Base-by-base conservation (phyloP, 2,113 vertebrate species). In the Butorides virescens region DNA sequence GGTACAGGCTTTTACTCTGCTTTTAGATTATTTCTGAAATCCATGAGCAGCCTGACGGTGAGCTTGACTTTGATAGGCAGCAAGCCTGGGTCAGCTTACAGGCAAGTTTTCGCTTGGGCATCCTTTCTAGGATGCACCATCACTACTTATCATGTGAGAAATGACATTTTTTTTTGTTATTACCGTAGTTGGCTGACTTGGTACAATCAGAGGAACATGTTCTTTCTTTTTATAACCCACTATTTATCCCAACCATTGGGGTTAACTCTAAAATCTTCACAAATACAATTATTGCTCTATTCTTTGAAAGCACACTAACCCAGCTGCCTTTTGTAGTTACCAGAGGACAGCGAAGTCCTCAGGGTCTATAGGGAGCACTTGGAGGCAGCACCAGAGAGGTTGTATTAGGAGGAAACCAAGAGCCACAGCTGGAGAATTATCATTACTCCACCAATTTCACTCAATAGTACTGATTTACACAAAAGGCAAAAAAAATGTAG, bases 1-100 rank as follows among this genome's bases (percentile, higher is more conserved):
- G 68, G 74, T 92, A 55, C 65, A 78, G 56, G 65, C 37, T 72
- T 82, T 65, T 84, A 47, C 67, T 83, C 61, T 87, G 79, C 73
- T 78, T 92, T 91, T 86, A 92, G 61, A 67, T 76, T 76, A 42
- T 53, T 89, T 89, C 61, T 68, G 65, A 91, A 95, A 74, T 21
- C 36, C 39, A 50, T 0, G 0, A 91, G 63, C 47, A 88, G 29
- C 55, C 77, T 88, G 71, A 27, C 56, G 61, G 77, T 0, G 4
- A 71, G 73, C 30, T 56, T 59, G 32, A 44, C 90, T 92, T 94
- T 47, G 30, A 73, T 39, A 88, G 56, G 18, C 5, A 83, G 55
- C 0, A 0, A 90, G 50, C 18, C 61, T 72, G 72, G 65, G 65
- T 95, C 78, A 70, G 32, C 70, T 84, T 44, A 52, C 62, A 3